phyloP scores from a whole-genome alignment of 1,140 invertebrate genomes.

The Micrasema minimum region DNA sequence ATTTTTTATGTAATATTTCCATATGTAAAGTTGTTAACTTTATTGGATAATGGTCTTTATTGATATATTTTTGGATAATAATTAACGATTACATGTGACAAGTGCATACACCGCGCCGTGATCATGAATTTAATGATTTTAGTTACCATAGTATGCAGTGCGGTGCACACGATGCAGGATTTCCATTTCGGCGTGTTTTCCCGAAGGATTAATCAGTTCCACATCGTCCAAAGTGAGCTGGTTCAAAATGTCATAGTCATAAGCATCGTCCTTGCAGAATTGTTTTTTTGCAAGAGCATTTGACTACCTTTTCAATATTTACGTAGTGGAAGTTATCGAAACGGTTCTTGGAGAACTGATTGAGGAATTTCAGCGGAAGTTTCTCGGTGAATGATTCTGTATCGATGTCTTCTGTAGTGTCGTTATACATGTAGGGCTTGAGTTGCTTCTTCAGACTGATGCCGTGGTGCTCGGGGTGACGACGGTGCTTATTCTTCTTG shows the following conservation, averaged over 20 bases:
- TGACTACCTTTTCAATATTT: slow-evolving; percentile 43
- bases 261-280: slow-evolving; percentile 23
- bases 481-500: slow-evolving; percentile 6
- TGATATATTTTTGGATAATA: no score
- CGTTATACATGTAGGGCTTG: slow-evolving; percentile 22
- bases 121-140: no score
- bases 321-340: slow-evolving; percentile 23
- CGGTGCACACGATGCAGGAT: slow-evolving; percentile 17
- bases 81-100: no score
- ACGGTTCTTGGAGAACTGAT: no score
- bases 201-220: neutral
- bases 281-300: slow-evolving; percentile 37
- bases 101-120: no score
- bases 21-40: no score
- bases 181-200: neutral
- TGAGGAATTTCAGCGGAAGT: neutral
- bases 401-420: neutral
- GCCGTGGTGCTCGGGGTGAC: neutral
- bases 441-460: slow-evolving; percentile 3
- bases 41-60: no score
- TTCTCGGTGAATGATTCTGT: no score
- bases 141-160: neutral
- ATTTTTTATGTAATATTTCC: no score
- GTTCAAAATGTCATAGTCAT: slow-evolving; percentile 1
- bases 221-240: neutral